Conservation (phyloP, 2,888 invertebrate genomes). For the Pachymerium ferrugineum region DNA sequence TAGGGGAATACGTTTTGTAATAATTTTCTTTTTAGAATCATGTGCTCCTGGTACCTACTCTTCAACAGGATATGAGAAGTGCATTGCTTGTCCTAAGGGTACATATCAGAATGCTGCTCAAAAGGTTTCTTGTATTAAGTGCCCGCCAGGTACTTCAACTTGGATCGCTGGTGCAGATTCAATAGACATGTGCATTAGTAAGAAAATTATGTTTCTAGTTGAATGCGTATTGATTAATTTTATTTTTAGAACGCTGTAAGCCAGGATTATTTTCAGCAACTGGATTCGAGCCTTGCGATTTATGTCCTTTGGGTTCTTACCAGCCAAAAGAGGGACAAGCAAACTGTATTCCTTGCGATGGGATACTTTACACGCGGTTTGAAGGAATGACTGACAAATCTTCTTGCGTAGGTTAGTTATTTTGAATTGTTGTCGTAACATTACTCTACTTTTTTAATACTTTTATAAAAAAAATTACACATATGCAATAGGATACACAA, state of each 20-base stretch:
- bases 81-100: constrained; percentile 54
- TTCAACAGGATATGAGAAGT: constrained; percentile 54
- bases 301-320: constrained; percentile 47
- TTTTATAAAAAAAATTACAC: no score
- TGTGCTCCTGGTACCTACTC: constrained; percentile 49
- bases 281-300: constrained; percentile 49
- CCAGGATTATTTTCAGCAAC: constrained; percentile 49
- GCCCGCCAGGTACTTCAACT: constrained; percentile 39
- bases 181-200: not conserved
- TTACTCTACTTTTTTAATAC: not conserved
- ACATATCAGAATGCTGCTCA: constrained; percentile 48
- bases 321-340: constrained; percentile 47
- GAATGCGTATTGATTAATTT: not conserved
- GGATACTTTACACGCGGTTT: constrained; percentile 45
- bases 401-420: constrained; percentile 55
- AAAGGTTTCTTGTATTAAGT: constrained; percentile 49
- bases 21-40: not conserved
- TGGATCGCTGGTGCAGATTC: constrained; percentile 32
- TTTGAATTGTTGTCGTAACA: not conserved
- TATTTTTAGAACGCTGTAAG: constrained; percentile 45
- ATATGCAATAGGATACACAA: no score
- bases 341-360: constrained; percentile 46
- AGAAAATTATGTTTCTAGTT: not conserved
- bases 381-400: constrained; percentile 45
- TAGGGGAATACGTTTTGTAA: not conserved